Evolutionary conservation across 2,113 vertebrate species (phyloP), one percentile per base, ranked within the genome.

Genomic region (Onychostruthus taczanowskii): DNA sequence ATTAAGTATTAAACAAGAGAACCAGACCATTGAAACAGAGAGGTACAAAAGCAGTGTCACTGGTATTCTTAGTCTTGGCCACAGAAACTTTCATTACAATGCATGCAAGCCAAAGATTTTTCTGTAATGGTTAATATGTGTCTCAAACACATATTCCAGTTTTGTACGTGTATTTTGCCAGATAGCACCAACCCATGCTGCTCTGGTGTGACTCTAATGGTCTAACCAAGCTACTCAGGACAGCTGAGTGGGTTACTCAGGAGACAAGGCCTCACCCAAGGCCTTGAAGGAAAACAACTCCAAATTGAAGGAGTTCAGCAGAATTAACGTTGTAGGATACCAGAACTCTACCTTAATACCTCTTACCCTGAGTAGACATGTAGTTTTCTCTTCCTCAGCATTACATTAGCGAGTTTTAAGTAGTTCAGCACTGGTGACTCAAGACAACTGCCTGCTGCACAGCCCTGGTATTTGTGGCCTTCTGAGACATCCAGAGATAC

Each of bases 391-490:
- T 63, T 83, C 58, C 53, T 82, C 62, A 85, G 23, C 3, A 31
- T 55, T 75, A 55, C 1, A 1, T 5, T 50, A 43, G 4, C 14
- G 26, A 67, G 5, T 31, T 72, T 72, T 64, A 47, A 41, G 22
- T 6, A 44, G 35, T 49, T 88, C 17, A 56, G 20, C n/a, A 16
- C 11, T 1, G 1, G 15, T 2, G 5, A 44, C 11, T 52, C 6
- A 4, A 49, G 46, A 52, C 19, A 86, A 8, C 17, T 8, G 7
- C 14, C 22, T 76, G 24, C 49, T 86, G 28, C 14, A 26, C 6
- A 33, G 3, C 18, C 19, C 37, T 5, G 2, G 18, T 59, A 21
- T 31, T 19, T 46, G 4, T 0, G 0, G 26, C 55, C 50, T 89
- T 70, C 59, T 41, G 13, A 66, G 30, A 50, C 10, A 70, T 8